Percentiles rank a stretch among this genome's conserved stretches.
These are phyloP conservation scores for Amiota communis DNA, from an alignment of 2,888 invertebrate species.

Conservation along the genomic window DNA sequence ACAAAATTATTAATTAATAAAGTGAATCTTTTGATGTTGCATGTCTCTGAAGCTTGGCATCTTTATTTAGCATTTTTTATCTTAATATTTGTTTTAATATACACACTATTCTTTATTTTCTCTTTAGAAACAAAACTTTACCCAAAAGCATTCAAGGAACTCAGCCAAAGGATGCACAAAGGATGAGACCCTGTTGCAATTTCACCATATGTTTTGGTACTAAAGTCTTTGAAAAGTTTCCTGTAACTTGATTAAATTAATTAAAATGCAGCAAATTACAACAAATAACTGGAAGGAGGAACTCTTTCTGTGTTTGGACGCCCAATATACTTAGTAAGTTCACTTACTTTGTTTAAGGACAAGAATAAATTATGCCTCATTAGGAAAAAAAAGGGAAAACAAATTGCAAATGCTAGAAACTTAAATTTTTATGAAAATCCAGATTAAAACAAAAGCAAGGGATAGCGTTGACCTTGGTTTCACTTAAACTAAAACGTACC, in stretches of 20 bases:
- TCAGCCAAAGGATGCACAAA: too few species aligned
- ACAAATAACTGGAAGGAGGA: not conserved
- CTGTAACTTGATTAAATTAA: not conserved
- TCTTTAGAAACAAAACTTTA: not conserved
- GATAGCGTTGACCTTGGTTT: too few species aligned
- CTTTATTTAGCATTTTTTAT: too few species aligned
- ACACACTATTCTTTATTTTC: too few species aligned
- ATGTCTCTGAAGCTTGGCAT: too few species aligned
- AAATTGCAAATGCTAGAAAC: too few species aligned
- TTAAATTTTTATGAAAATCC: not conserved
- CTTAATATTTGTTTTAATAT: too few species aligned
- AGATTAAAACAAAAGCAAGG: not conserved
- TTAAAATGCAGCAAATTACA: constrained; percentile 1
- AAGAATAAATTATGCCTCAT: not conserved
- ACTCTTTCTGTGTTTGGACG: not conserved
- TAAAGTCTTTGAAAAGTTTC: constrained; percentile 6
- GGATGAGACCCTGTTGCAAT: not conserved
- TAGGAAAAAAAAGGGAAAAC: too few species aligned
- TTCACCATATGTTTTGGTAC: constrained; percentile 4
- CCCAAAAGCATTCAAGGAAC: not conserved
- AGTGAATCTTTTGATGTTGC: too few species aligned
- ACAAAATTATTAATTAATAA: too few species aligned
- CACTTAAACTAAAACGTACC: too few species aligned
- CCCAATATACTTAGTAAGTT: not conserved
- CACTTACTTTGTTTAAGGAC: not conserved